A percentile compares a stretch with the other conserved stretches of the same genome.
Evolutionary conservation across 2,888 invertebrate genomes (phyloP).

Genomic region (Meiosimyza platycephala): DNA sequence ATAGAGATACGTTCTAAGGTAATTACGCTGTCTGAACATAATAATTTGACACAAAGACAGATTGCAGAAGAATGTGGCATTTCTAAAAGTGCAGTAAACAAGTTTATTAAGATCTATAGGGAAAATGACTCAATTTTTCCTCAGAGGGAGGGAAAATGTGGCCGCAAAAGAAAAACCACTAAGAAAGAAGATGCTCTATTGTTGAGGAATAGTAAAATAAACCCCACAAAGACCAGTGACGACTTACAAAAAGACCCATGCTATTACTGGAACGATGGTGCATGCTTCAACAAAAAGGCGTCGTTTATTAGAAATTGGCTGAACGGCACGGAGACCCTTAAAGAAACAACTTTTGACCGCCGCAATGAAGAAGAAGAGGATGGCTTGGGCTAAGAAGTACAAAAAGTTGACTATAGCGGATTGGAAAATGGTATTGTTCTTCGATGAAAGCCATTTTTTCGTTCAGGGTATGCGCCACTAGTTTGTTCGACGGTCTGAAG

Average conservation of each 20-base stretch:
- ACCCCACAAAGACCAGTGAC: too few species aligned
- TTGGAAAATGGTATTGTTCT: background rate
- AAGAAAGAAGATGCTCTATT: too few species aligned
- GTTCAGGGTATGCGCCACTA: conserved; percentile 6
- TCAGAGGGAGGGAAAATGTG: too few species aligned
- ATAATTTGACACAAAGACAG: background rate
- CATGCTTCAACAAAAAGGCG: background rate
- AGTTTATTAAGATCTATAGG: background rate
- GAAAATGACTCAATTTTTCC: too few species aligned
- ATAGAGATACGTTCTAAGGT: background rate
- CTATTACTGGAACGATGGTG: background rate
- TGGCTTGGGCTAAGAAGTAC: conserved; percentile 10
- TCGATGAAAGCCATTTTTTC: background rate
- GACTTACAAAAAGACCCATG: background rate
- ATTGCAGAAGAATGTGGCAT: conserved; percentile 3
- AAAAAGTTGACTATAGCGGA: background rate
- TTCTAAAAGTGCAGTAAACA: too few species aligned
- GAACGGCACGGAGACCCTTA: background rate
- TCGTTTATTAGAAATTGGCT: background rate
- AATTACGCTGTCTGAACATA: background rate
- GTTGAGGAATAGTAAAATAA: too few species aligned
- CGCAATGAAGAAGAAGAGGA: conserved; percentile 11
- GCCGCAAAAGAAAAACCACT: too few species aligned
- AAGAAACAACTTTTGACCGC: conserved; percentile 8
- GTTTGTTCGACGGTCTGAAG: background rate